Evolutionary conservation across 2,888 invertebrate species (phyloP).

Genomic region (Odontocolon sp.): DNA sequence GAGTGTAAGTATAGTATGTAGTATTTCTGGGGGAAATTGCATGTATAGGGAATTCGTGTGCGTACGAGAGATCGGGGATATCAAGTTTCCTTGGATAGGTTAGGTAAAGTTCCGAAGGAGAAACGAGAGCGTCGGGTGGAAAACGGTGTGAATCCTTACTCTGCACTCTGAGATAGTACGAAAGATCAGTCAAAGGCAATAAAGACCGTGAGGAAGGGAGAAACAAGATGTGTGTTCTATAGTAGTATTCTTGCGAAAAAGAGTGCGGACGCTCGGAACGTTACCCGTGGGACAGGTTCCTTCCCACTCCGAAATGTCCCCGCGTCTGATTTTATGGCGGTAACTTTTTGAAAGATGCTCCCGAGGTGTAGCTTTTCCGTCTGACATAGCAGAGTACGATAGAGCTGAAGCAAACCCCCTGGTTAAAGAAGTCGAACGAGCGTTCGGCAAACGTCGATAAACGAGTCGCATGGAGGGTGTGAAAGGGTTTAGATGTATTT

Average conservation of each 20-base stretch:
- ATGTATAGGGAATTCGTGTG: background rate
- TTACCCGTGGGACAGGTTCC: constrained; percentile 36
- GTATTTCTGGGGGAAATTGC: background rate
- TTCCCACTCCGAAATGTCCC: constrained; percentile 25
- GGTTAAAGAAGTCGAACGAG: background rate
- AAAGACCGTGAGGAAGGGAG: constrained; percentile 19
- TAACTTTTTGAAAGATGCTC: constrained; percentile 49
- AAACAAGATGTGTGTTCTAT: constrained; percentile 5
- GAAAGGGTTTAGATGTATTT: background rate
- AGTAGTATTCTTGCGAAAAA: constrained; percentile 18
- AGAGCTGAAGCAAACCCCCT: no score
- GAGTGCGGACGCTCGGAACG: constrained; percentile 30
- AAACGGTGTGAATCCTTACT: background rate
- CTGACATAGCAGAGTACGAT: no score
- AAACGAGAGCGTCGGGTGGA: background rate
- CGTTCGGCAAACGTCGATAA: no score
- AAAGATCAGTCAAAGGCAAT: constrained; percentile 22
- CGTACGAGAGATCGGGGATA: constrained; percentile 17
- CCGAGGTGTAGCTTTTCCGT: no score
- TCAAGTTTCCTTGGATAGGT: constrained; percentile 4
- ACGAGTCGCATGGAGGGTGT: no score
- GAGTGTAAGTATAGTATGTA: background rate
- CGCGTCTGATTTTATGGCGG: constrained; percentile 39
- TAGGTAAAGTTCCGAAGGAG: background rate
- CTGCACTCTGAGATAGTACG: constrained; percentile 25